These are phyloP conservation scores for Brachystomella parvula DNA, from an alignment of 1,140 invertebrate species.

Conservation along the genomic window DNA sequence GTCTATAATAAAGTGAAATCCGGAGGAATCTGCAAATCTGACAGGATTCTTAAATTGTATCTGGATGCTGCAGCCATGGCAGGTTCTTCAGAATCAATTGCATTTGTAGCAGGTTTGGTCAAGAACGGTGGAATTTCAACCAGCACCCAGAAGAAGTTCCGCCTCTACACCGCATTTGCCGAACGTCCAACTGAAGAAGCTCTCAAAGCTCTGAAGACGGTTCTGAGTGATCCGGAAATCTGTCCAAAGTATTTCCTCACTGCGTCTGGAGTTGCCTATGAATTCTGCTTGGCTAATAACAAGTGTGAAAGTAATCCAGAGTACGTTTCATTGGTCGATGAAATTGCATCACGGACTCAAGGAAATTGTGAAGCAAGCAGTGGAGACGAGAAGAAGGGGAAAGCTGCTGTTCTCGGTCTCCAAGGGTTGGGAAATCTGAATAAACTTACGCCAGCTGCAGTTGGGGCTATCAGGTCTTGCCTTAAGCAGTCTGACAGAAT, in stretches of 20 bases:
- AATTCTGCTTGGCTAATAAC: conserved; percentile 41
- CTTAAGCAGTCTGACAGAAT: conserved; percentile 58
- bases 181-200: conserved; percentile 57
- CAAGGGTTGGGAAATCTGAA: conserved; percentile 73
- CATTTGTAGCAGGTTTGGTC: conserved; percentile 57
- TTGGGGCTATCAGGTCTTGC: conserved; percentile 53
- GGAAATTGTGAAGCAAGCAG: conserved; percentile 53
- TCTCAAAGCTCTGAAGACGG: conserved; percentile 48
- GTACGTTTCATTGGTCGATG: conserved; percentile 55
- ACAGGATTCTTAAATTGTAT: conserved; percentile 51
- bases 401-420: conserved; percentile 53
- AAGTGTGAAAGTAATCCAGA: conserved; percentile 41
- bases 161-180: conserved; percentile 61
- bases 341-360: conserved; percentile 53
- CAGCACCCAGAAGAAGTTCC: conserved; percentile 57
- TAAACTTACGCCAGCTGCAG: conserved; percentile 53
- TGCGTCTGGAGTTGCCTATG: conserved; percentile 45
- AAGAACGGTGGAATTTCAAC: conserved; percentile 54
- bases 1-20: conserved; percentile 51
- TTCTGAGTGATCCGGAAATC: conserved; percentile 47
- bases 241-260: conserved; percentile 45
- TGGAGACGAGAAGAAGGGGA: conserved; percentile 52
- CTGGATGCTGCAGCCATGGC: conserved; percentile 67
- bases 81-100: conserved; percentile 64
- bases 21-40: conserved; percentile 14